Conservation (phyloP, 2,888 invertebrate species). For the Chalcis sispes region DNA sequence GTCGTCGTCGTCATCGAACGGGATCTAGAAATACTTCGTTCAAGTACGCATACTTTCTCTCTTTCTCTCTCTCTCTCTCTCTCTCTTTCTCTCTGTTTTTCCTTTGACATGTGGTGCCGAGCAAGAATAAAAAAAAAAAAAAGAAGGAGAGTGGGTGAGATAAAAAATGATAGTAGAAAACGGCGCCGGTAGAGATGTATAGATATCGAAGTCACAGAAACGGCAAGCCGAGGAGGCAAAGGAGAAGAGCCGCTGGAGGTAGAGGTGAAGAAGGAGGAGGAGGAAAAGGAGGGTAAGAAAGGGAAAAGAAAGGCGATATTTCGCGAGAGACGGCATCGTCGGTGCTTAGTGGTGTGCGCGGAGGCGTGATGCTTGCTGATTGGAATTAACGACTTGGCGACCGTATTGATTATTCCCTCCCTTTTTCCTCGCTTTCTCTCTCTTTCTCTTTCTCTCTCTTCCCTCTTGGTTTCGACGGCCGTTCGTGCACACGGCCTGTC, state of each 20-base stretch:
- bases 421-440: slow-evolving; percentile 32
- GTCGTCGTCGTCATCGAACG: too few relatives aligned
- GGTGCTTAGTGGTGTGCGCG: slow-evolving; percentile 57
- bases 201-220: too few relatives aligned
- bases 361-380: slow-evolving; percentile 69
- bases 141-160: too few relatives aligned
- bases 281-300: slow-evolving; percentile 18
- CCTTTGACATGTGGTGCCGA: slow-evolving; percentile 34
- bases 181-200: too few relatives aligned
- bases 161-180: too few relatives aligned
- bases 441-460: slow-evolving; percentile 32
- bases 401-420: slow-evolving; percentile 71
- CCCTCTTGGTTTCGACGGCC: background rate
- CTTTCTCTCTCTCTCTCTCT: too few relatives aligned
- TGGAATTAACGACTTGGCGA: slow-evolving; percentile 72
- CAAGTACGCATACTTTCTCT: too few relatives aligned
- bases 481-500: background rate
- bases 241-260: background rate
- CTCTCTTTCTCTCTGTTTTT: background rate
- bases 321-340: slow-evolving; percentile 5
- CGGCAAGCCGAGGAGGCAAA: too few relatives aligned
- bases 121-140: too few relatives aligned
- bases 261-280: too few relatives aligned
- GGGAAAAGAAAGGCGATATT: slow-evolving; percentile 45
- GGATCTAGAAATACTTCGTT: too few relatives aligned